phyloP scores from a whole-genome alignment of 2,113 vertebrate species.

The Silurus asotus region DNA sequence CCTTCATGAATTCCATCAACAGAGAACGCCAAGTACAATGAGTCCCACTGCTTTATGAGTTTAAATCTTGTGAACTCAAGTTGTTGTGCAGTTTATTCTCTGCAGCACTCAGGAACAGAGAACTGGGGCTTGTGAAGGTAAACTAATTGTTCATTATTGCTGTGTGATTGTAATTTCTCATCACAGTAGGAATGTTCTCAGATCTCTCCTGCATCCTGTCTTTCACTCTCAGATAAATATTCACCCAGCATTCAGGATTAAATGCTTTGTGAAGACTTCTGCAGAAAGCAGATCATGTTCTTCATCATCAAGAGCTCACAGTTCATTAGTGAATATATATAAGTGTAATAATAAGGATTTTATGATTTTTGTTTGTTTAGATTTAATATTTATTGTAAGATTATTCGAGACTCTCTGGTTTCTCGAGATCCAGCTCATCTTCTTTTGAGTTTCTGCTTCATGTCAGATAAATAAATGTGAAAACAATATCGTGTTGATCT shows the following conservation, averaged over 20 bases:
- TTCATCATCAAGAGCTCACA: neutral
- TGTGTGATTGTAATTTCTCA: slow-evolving; percentile 11
- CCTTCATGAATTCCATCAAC: slow-evolving; percentile 37
- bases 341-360: neutral
- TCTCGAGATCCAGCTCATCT: slow-evolving; percentile 32
- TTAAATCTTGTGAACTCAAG: neutral
- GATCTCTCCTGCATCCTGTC: neutral
- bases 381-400: no score
- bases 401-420: neutral
- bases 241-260: neutral
- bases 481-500: slow-evolving; percentile 66
- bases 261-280: neutral
- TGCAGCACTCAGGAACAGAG: neutral
- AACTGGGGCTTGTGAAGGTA: neutral
- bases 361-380: no score
- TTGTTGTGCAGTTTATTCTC: neutral
- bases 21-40: slow-evolving; percentile 36
- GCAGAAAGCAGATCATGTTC: neutral
- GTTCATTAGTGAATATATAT: neutral
- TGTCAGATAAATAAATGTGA: slow-evolving; percentile 52
- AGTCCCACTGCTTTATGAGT: neutral
- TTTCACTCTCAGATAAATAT: neutral
- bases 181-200: neutral
- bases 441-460: neutral
- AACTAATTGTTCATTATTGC: slow-evolving; percentile 9